phyloP scores from a whole-genome alignment of 35 echinoderm and acorn worm species.

The Acanthaster planci region DNA sequence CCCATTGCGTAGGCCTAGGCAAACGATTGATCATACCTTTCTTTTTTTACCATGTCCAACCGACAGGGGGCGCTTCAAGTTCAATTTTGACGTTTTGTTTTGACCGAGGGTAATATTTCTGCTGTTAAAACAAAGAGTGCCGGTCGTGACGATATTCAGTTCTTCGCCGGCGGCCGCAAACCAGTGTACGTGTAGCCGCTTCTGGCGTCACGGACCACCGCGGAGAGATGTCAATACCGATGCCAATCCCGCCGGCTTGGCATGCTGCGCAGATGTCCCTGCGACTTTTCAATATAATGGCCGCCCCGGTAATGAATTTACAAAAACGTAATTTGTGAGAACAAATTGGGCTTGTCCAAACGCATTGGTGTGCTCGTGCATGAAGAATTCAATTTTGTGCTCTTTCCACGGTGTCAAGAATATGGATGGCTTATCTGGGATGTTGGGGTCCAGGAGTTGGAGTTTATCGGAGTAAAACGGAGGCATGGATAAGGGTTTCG shows the following conservation, averaged over 20 bases:
- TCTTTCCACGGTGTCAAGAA: background rate
- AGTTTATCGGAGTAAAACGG: background rate
- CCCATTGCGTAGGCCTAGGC: too few species aligned
- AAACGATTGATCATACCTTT: too few species aligned
- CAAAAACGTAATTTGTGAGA: slow-evolving; percentile 15
- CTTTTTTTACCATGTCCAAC: too few species aligned
- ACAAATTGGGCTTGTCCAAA: slow-evolving; percentile 23
- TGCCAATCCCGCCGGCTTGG: background rate
- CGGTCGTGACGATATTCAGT: slow-evolving; percentile 7
- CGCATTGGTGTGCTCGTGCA: background rate
- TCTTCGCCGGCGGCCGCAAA: slow-evolving; percentile 7
- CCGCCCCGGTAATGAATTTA: slow-evolving; percentile 12
- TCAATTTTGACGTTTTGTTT: too few species aligned
- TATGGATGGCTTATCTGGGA: background rate
- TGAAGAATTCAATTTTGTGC: background rate
- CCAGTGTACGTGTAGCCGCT: slow-evolving; percentile 18
- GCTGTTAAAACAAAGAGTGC: too few species aligned
- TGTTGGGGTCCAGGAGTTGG: background rate
- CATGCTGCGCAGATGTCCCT: background rate
- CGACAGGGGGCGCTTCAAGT: too few species aligned
- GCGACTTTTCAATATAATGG: too few species aligned
- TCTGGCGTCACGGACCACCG: slow-evolving; percentile 1
- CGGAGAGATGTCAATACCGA: background rate
- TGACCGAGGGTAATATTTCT: too few species aligned
- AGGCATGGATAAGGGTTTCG: background rate